A percentile compares a stretch with the other conserved stretches of the same genome.
Conservation (phyloP, 2,888 invertebrate genomes). For the Hyalella azteca region DNA sequence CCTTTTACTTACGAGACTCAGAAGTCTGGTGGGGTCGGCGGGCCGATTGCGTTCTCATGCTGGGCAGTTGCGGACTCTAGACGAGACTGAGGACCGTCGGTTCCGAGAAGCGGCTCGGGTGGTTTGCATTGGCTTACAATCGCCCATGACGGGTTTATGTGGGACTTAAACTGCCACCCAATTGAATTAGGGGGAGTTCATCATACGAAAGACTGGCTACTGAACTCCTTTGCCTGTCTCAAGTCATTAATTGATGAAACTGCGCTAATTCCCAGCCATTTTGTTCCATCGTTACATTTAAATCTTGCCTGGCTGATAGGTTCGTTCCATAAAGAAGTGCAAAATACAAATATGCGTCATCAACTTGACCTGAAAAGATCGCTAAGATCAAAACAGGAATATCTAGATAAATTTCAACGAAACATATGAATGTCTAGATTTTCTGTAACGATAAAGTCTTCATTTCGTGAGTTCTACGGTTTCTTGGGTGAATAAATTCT, state of each 20-base stretch:
- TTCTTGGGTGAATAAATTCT: too few relatives aligned
- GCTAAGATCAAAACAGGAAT: too few relatives aligned
- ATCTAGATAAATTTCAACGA: too few relatives aligned
- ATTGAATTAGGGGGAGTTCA: constrained; percentile 26
- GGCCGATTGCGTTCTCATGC: not conserved
- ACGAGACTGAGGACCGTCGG: not conserved
- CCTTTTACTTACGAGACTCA: not conserved
- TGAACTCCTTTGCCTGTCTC: not conserved
- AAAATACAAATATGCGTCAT: too few relatives aligned
- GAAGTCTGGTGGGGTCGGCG: not conserved
- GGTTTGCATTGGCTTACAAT: constrained; percentile 9
- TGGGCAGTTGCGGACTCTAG: not conserved
- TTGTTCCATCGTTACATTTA: not conserved
- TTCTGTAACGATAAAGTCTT: too few relatives aligned
- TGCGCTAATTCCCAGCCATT: not conserved
- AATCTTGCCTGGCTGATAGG: too few relatives aligned
- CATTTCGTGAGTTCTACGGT: too few relatives aligned
- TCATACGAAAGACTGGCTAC: constrained; percentile 6
- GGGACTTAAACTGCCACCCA: constrained; percentile 29
- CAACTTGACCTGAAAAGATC: too few relatives aligned
- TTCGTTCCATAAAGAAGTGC: too few relatives aligned
- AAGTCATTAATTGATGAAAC: not conserved
- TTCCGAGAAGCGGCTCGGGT: not conserved
- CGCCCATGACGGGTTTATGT: constrained; percentile 32
- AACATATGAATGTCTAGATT: too few relatives aligned